Evolutionary conservation across 2,113 vertebrate species (phyloP), one percentile per base, ranked within the genome.

Genomic region (Scolopax mira): DNA sequence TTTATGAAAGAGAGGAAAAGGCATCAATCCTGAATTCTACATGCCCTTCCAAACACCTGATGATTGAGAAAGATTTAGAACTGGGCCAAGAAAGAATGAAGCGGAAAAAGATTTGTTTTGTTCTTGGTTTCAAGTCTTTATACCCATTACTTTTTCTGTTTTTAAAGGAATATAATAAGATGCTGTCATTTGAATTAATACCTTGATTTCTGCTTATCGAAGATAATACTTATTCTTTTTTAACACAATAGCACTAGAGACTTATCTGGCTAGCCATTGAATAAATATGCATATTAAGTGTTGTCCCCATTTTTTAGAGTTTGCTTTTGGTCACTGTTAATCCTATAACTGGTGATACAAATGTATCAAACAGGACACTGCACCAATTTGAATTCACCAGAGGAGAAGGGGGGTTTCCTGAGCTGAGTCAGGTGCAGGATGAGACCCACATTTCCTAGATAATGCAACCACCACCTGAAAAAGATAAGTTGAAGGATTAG

Each of bases 311-410:
- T 41, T 17, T 42, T 71, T 17, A 55, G 25, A 31, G n/a, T 16
- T 69, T 44, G 22, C 6, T 39, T 74, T 66, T 58, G 30, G 16
- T 75, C 18, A 2, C 35, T 61, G 21, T 11, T 52, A 27, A 25
- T 69, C 2, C 33, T 30, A 0, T 7, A 51, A 7, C 5, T 30
- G 46, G 4, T 16, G 44, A 28, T 11, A 17, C 6, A 19, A 37
- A 22, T 5, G 8, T 10, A 12, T 33, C 25, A 61, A 65, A 52
- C 2, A 22, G 33, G 55, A n/a, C 14, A 13, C 1, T 1, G 6
- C 16, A 17, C 1, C 33, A 54, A 6, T 16, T 15, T 33, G 11
- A 77, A 5, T 0, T 6, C 42, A 6, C 3, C 13, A 6, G 16
- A 60, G 17, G 23, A 70, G 66, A 55, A 23, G 13, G 10, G 10